Conservation (phyloP, 2,113 vertebrate genomes). For the Dinomys branickii region DNA sequence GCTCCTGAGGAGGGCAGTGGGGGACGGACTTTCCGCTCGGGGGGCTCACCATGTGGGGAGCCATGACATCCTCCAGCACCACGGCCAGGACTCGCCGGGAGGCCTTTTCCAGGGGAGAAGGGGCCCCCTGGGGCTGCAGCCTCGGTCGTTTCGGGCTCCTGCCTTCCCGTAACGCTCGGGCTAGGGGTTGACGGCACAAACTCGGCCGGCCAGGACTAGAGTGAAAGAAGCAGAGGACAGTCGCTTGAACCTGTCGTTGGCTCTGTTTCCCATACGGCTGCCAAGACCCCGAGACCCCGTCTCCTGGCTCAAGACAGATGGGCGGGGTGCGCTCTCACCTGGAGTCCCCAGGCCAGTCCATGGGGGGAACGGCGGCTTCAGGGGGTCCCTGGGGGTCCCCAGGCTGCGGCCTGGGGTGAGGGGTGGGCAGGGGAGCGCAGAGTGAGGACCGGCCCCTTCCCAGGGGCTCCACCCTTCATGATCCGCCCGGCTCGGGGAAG, state of each 20-base stretch:
- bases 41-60: slow-evolving; percentile 74
- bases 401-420: slow-evolving; percentile 74
- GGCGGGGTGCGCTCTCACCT: slow-evolving; percentile 80
- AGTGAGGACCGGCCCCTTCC: slow-evolving; percentile 72
- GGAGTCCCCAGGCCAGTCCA: slow-evolving; percentile 80
- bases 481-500: slow-evolving; percentile 42
- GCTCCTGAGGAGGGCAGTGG: not conserved
- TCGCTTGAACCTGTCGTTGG: slow-evolving; percentile 32
- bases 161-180: slow-evolving; percentile 73
- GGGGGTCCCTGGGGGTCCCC: slow-evolving; percentile 80
- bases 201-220: slow-evolving; percentile 45
- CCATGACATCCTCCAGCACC: slow-evolving; percentile 80
- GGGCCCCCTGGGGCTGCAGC: slow-evolving; percentile 65
- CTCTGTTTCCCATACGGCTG: slow-evolving; percentile 40
- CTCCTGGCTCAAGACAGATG: slow-evolving; percentile 75
- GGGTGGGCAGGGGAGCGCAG: slow-evolving; percentile 71
- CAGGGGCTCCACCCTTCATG: slow-evolving; percentile 76
- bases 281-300: slow-evolving; percentile 60
- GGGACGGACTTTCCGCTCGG: not conserved
- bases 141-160: slow-evolving; percentile 74
- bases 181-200: slow-evolving; percentile 78
- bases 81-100: slow-evolving; percentile 75
- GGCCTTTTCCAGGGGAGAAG: slow-evolving; percentile 78
- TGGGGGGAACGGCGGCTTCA: slow-evolving; percentile 77
- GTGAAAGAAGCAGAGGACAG: slow-evolving; percentile 52